Evolutionary conservation across 2,797 vertebrate species (phyloP).

Genomic region (Gymnodraco acuticeps): DNA sequence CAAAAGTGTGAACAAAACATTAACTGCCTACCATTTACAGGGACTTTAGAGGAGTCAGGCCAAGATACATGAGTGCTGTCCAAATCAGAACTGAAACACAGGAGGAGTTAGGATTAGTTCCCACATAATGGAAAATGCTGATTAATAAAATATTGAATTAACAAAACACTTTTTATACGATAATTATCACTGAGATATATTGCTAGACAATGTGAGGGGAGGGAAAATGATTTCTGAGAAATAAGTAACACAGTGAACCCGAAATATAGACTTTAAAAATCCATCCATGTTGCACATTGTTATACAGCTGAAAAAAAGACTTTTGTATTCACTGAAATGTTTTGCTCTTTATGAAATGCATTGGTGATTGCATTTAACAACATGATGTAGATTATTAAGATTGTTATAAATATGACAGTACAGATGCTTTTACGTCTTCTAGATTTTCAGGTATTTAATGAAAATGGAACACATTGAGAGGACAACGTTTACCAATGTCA

Average conservation of each 20-base stretch:
- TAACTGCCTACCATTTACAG: slow-evolving; percentile 70
- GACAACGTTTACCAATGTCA: background rate
- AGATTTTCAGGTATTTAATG: background rate
- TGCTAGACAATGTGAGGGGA: background rate
- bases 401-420: background rate
- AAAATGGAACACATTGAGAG: background rate
- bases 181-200: background rate
- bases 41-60: slow-evolving; percentile 57
- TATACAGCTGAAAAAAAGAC: background rate
- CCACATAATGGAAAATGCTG: background rate
- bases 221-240: background rate
- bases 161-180: background rate
- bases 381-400: background rate
- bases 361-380: slow-evolving; percentile 9
- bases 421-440: slow-evolving; percentile 1
- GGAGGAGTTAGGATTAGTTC: slow-evolving; percentile 14
- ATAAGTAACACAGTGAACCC: background rate
- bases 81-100: slow-evolving; percentile 71
- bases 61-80: slow-evolving; percentile 54
- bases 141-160: background rate
- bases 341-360: background rate
- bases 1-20: slow-evolving; percentile 5
- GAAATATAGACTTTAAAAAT: background rate
- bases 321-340: background rate
- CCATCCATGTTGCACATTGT: background rate